These are phyloP conservation scores for Panthera uncia DNA, from an alignment of 2,113 vertebrate species.

Conservation along the genomic window DNA sequence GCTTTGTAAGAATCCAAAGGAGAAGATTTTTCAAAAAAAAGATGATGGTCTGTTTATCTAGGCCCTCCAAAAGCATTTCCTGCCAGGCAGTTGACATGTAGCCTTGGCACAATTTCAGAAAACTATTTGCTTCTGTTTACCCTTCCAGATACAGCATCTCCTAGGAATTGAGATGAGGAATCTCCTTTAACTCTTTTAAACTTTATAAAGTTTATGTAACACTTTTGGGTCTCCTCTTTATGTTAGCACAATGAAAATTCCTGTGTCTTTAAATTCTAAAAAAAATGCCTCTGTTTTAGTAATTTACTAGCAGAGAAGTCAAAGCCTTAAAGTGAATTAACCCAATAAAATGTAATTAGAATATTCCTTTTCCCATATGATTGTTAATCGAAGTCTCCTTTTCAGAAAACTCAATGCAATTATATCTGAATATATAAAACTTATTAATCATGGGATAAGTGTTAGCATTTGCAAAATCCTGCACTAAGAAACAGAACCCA, in stretches of 20 bases:
- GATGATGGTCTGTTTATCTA: slow-evolving; percentile 77
- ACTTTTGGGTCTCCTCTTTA: not conserved
- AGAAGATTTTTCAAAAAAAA: slow-evolving; percentile 59
- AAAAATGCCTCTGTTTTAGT: slow-evolving; percentile 46
- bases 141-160: slow-evolving; percentile 49
- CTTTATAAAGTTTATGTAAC: slow-evolving; percentile 47
- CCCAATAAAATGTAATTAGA: not conserved
- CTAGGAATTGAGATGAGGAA: slow-evolving; percentile 39
- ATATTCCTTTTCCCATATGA: slow-evolving; percentile 35
- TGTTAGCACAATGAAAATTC: not conserved
- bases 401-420: slow-evolving; percentile 19
- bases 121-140: slow-evolving; percentile 78
- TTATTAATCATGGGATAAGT: slow-evolving; percentile 4
- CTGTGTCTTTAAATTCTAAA: slow-evolving; percentile 30
- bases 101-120: slow-evolving; percentile 70
- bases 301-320: slow-evolving; percentile 9
- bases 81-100: slow-evolving; percentile 70
- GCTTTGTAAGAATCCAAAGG: slow-evolving; percentile 56
- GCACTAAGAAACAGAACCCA: not conserved
- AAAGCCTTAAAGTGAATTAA: slow-evolving; percentile 40
- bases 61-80: slow-evolving; percentile 77
- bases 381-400: slow-evolving; percentile 15
- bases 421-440: slow-evolving; percentile 7
- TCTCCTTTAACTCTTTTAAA: slow-evolving; percentile 53
- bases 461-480: slow-evolving; percentile 24